These are phyloP conservation scores for Rotaria magnacalcarata DNA, from an alignment of 2,888 invertebrate genomes.

Conservation along the genomic window DNA sequence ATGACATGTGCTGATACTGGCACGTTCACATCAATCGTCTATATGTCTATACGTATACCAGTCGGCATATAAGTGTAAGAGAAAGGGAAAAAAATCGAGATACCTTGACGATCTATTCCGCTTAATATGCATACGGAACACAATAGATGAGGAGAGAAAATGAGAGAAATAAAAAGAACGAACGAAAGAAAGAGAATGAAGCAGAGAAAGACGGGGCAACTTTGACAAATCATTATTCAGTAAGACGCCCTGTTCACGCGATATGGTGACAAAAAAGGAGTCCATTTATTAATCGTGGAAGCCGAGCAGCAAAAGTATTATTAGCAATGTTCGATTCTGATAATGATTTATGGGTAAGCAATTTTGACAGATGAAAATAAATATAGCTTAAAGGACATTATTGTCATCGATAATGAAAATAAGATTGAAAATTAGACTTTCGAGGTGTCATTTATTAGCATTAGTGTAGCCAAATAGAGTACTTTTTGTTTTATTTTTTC, in stretches of 20 bases:
- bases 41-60: background rate
- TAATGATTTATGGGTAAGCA: constrained; percentile 35
- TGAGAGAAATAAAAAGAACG: background rate
- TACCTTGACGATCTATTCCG: background rate
- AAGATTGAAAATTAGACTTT: background rate
- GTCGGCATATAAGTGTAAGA: background rate
- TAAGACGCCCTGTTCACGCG: background rate
- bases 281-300: background rate
- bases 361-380: background rate
- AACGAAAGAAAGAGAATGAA: background rate
- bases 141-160: background rate
- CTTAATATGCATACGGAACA: background rate
- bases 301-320: background rate
- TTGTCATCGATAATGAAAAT: background rate
- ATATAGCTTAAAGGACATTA: background rate
- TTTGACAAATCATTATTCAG: background rate
- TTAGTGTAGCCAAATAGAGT: background rate
- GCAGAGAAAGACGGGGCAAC: background rate
- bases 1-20: background rate
- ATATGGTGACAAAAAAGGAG: constrained; percentile 1
- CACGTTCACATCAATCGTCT: background rate
- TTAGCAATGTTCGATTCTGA: constrained; percentile 30
- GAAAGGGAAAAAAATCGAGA: background rate
- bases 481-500: background rate
- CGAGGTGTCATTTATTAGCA: background rate